A percentile compares a stretch with the other conserved stretches of the same genome.
Conservation (phyloP, 2,888 invertebrate species). For the Lobophora halterata region DNA sequence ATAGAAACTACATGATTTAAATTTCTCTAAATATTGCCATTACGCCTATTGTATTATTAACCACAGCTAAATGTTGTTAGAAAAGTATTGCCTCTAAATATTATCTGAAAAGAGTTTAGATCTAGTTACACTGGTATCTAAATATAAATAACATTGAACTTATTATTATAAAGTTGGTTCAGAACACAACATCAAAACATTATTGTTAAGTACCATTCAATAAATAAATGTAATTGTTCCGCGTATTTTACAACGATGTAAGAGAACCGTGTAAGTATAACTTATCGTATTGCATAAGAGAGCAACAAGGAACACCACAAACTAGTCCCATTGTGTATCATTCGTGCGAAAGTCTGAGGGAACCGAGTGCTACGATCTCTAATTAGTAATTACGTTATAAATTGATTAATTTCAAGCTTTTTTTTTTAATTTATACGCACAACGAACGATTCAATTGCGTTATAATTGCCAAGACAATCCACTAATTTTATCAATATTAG, state of each 20-base stretch:
- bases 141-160: constrained; percentile 57
- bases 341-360: constrained; percentile 60
- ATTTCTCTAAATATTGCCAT: constrained; percentile 68
- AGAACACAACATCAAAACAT: constrained; percentile 48
- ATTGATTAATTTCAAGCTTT: constrained; percentile 73
- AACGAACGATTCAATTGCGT: constrained; percentile 60
- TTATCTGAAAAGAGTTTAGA: constrained; percentile 68
- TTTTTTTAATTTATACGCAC: constrained; percentile 65
- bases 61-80: constrained; percentile 75
- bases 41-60: constrained; percentile 72
- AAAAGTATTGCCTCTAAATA: constrained; percentile 78
- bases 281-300: constrained; percentile 49
- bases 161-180: constrained; percentile 54
- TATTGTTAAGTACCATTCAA: constrained; percentile 68
- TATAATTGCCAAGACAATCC: constrained; percentile 55
- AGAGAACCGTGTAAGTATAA: constrained; percentile 51
- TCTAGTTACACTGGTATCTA: constrained; percentile 64
- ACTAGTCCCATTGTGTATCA: constrained; percentile 38
- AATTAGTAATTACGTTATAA: constrained; percentile 70
- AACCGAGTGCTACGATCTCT: constrained; percentile 72
- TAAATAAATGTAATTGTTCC: constrained; percentile 51
- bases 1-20: constrained; percentile 54
- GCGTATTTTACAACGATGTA: constrained; percentile 36
- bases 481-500: constrained; percentile 49
- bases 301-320: constrained; percentile 61